Base-by-base conservation (phyloP, 2,888 invertebrate genomes). In the Allolobophora icterica region DNA sequence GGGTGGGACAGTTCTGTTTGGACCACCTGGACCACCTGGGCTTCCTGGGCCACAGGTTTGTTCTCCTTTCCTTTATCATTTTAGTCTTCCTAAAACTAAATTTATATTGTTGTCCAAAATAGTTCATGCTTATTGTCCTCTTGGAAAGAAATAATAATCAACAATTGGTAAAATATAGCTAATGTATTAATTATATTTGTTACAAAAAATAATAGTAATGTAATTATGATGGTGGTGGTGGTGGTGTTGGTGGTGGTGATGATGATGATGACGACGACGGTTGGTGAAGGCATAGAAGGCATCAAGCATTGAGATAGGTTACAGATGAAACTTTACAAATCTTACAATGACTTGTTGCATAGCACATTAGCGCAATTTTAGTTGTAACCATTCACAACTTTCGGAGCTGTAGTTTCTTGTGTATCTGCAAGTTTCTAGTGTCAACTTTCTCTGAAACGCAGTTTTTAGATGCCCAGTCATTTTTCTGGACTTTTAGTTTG, bases 21-120 rank as follows among this genome's bases (percentile, higher is more conserved):
- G 87, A 38, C 87, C 87, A 35, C 87, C 87, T 34, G 87, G 87
- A 35, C 38, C 38, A 87, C 35, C 87, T 34, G 87, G 87, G 19
- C 35, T 38, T 1, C 87, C 87, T 35, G 87, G 87, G 21, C 87
- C 87, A 24, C 35, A 87, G 87, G 87, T 87, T 13, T 71, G 71
- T 71, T 71, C n/a, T 13, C 13, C n/a, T 71, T n/a, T 71, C 30
- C n/a, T n/a, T 5, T n/a, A n/a, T 71, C 13, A 11, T n/a, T 71
- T 71, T 71, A 13, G 71, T 71, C 11, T n/a, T 71, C 13, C 71
- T 71, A 71, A 71, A 71, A 71, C 21, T 52, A 52, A 30, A 71
- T 71, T 8, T n/a, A 71, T 71, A 5, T 52, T 13, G 24, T 52
- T 52, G 21, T 17, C 24, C 24, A 24, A 6, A 30, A 58, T n/a